Percentiles rank a stretch among this genome's conserved stretches.
Conservation (phyloP, 1,140 invertebrate species). For the Drosophila quadrilineata region DNA sequence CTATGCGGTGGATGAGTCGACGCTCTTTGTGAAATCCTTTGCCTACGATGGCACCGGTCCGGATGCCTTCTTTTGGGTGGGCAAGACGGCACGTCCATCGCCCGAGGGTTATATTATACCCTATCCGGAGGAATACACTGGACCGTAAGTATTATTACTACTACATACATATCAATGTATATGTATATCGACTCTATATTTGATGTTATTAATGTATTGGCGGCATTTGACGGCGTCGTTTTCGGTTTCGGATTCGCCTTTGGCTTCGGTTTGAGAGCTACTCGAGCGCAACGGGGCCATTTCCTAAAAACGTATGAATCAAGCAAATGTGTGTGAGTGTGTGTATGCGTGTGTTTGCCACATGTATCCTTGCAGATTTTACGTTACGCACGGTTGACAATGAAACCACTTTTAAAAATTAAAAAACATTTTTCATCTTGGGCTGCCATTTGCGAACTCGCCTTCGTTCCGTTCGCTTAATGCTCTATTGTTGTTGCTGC, state of each 20-base stretch:
- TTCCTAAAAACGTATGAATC: conserved; percentile 40
- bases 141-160: conserved; percentile 86
- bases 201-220: conserved; percentile 28
- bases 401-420: conserved; percentile 81
- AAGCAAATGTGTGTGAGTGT: conserved; percentile 8
- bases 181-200: too few species aligned
- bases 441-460: conserved; percentile 64
- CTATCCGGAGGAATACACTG: conserved; percentile 90
- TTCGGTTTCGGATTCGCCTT: conserved; percentile 5
- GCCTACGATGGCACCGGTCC: conserved; percentile 92
- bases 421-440: conserved; percentile 81
- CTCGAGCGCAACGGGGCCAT: conserved; percentile 70
- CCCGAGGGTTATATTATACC: conserved; percentile 91
- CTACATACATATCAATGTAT: too few species aligned
- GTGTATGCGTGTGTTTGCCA: conserved; percentile 10
- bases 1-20: conserved; percentile 93
- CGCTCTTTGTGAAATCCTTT: conserved; percentile 92
- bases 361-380: conserved; percentile 65
- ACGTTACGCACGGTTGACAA: conserved; percentile 81
- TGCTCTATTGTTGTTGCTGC: conserved; percentile 43
- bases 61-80: conserved; percentile 94
- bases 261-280: conserved; percentile 42
- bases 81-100: conserved; percentile 87
- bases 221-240: not conserved
- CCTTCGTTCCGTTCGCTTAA: conserved; percentile 40